Percentiles rank a stretch among this genome's conserved stretches.
Evolutionary conservation across 2,888 invertebrate genomes (phyloP).

Genomic region (Nemoura dubitans): DNA sequence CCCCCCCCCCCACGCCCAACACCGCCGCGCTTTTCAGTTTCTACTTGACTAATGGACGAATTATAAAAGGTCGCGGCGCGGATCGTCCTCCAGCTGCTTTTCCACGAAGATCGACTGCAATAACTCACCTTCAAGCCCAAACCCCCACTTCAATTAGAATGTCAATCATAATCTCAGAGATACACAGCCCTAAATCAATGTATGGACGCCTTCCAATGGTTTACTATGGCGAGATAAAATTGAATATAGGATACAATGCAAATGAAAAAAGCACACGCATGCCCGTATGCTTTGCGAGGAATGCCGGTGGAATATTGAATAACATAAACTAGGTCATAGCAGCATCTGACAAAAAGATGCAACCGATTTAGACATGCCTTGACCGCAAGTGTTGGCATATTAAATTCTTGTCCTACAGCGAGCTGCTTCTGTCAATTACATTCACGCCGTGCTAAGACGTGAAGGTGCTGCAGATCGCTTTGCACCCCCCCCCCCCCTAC

Average conservation of each 20-base stretch:
- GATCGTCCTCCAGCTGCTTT: slow-evolving; percentile 33
- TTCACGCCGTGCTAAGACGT: no score
- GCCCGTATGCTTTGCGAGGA: not conserved
- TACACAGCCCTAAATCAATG: slow-evolving; percentile 26
- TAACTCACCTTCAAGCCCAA: slow-evolving; percentile 39
- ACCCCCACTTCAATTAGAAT: slow-evolving; percentile 28
- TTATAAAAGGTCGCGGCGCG: slow-evolving; percentile 42
- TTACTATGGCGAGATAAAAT: slow-evolving; percentile 19
- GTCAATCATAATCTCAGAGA: slow-evolving; percentile 36
- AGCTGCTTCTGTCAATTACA: no score
- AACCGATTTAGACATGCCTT: no score
- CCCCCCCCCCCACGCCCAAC: not conserved
- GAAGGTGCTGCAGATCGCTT: no score
- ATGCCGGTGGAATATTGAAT: not conserved
- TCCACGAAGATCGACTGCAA: slow-evolving; percentile 41
- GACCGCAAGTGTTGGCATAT: no score
- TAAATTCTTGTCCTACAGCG: no score
- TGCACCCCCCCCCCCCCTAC: no score
- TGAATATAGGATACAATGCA: not conserved
- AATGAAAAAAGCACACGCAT: not conserved
- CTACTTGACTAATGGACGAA: slow-evolving; percentile 44
- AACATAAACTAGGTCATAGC: not conserved
- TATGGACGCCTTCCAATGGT: slow-evolving; percentile 36
- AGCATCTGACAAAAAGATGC: not conserved
- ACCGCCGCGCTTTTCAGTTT: slow-evolving; percentile 8